Base-by-base conservation (phyloP, 2,888 invertebrate species). In the Xiphydria camelus region DNA sequence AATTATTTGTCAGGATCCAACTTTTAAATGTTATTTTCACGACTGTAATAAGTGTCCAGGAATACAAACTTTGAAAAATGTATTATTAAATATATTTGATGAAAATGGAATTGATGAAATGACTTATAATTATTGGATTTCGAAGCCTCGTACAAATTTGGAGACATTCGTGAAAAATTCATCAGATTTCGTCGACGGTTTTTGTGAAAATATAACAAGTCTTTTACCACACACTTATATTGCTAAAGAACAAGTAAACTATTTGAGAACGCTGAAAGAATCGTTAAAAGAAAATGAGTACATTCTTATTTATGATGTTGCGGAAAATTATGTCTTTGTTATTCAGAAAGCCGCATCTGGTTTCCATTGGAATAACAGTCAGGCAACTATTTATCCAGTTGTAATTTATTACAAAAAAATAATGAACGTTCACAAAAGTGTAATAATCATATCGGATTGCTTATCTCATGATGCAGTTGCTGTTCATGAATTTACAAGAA, bases 311-410 rank as follows among this genome's bases (percentile, higher is more conserved):
- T 41, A 41, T 15, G 57, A 58, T 37, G 57, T 55, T 45, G 31
- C 56, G n/a, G 52, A 57, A 42, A 57, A 58, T 26, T 57, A 54
- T 23, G 19, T 12, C 5, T 53, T 51, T 41, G 41, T 51, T 22
- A 21, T 50, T 1, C 44, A 51, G 37, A 32, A 54, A 41, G 45
- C 41, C n/a, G n/a, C n/a, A n/a, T n/a, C n/a, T n/a, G n/a, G n/a
- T n/a, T n/a, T n/a, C n/a, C n/a, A n/a, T n/a, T 47, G 47, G 23
- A 37, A 50, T 18, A 53, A 50, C 32, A 22, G 25, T 19, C 47
- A 39, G 22, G 48, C 45, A 2, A 53, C 55, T 5, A 9, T 55
- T 33, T 45, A 26, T 21, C 40, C 51, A 22, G 42, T 47, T 12
- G 45, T 45, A 4, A 21, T 35, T 18, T 54, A 55, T 40, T 51